Evolutionary conservation across 2,888 invertebrate genomes (phyloP).

Genomic region (Linnaemya tessellans): DNA sequence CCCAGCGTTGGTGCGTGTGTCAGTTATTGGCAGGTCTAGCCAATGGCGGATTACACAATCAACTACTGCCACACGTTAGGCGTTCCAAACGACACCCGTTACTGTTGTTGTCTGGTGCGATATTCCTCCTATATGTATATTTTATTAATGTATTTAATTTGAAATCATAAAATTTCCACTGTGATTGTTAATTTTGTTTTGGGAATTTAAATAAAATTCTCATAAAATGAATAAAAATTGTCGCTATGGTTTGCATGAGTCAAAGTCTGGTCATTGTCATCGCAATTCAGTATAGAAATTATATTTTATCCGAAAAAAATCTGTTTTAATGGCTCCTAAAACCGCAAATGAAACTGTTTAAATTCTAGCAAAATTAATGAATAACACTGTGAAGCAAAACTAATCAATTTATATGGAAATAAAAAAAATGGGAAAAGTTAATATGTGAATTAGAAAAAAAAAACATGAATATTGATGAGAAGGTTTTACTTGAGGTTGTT

Average conservation of each 20-base stretch:
- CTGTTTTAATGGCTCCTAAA: slow-evolving; percentile 14
- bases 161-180: background rate
- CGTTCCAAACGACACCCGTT: too few species aligned
- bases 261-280: background rate
- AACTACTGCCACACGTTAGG: too few species aligned
- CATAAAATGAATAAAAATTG: slow-evolving; percentile 15
- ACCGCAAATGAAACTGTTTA: slow-evolving; percentile 22
- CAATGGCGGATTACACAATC: background rate
- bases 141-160: background rate
- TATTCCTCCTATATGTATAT: background rate
- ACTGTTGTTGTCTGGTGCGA: too few species aligned
- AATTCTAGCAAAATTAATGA: background rate
- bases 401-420: too few species aligned
- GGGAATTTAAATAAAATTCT: slow-evolving; percentile 25
- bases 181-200: background rate
- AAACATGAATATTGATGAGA: too few species aligned
- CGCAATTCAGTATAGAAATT: background rate
- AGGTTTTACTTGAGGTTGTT: too few species aligned
- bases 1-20: too few species aligned
- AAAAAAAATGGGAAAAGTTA: too few species aligned
- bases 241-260: slow-evolving; percentile 6
- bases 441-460: too few species aligned
- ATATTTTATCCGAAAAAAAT: background rate
- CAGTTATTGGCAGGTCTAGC: background rate
- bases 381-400: background rate